Conservation (phyloP, 92 coral and sea anemone genomes). For the Micromussa lordhowensis region DNA sequence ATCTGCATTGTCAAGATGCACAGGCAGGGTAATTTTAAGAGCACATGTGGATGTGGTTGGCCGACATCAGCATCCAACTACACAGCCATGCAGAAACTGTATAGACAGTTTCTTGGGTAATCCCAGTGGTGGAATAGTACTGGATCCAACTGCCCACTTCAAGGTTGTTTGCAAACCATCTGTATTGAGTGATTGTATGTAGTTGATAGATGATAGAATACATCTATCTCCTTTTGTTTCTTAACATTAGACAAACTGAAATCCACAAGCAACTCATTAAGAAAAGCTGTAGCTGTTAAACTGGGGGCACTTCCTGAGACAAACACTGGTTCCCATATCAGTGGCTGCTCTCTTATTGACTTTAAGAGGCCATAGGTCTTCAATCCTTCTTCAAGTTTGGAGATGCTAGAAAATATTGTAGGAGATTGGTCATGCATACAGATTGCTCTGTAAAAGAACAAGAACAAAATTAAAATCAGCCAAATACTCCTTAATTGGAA, state of each 20-base stretch:
- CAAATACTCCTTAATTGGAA: no score
- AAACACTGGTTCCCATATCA: conserved; percentile 55
- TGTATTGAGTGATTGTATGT: conserved; percentile 39
- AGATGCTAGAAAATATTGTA: no score
- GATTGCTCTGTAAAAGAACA: conserved; percentile 61
- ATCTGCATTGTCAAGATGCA: conserved; percentile 55
- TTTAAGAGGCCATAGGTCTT: no score
- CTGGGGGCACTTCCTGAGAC: conserved; percentile 40
- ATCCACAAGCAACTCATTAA: conserved; percentile 48
- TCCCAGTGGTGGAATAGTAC: conserved; percentile 64
- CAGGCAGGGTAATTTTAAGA: conserved; percentile 52
- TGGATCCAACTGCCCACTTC: conserved; percentile 65
- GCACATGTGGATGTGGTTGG: conserved; percentile 72
- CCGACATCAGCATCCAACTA: conserved; percentile 51
- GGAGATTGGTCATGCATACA: conserved; percentile 64
- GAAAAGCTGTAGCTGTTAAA: conserved; percentile 54
- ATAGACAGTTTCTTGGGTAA: conserved; percentile 60
- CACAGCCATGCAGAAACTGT: conserved; percentile 62
- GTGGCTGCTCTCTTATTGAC: conserved; percentile 46
- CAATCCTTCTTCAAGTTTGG: no score
- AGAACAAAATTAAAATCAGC: conserved; percentile 27
- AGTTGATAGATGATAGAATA: conserved; percentile 43
- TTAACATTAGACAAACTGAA: conserved; percentile 60
- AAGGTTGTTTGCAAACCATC: conserved; percentile 48
- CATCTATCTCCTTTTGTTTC: conserved; percentile 49